Conservation (phyloP, 2,113 vertebrate species). For the Nicator chloris region DNA sequence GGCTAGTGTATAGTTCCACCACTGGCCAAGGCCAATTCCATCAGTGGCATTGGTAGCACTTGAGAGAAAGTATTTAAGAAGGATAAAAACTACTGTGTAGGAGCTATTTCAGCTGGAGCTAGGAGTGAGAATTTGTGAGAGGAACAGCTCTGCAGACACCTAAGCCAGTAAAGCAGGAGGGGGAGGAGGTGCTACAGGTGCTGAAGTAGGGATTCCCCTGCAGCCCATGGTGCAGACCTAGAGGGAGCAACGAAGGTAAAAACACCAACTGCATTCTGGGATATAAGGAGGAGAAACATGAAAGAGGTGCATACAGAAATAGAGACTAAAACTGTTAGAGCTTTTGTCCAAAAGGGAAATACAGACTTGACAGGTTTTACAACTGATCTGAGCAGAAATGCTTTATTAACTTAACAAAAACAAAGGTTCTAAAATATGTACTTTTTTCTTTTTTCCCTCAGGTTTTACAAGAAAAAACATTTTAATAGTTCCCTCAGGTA, state of each 20-base stretch:
- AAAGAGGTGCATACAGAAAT: not conserved
- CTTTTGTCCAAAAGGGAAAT: not conserved
- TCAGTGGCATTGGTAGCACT: not conserved
- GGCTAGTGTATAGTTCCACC: not conserved
- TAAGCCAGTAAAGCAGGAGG: not conserved
- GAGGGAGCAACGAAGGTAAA: not conserved
- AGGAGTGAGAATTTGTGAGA: not conserved
- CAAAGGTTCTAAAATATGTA: not conserved
- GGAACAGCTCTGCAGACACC: not conserved
- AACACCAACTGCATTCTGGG: not conserved
- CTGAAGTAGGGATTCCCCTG: not conserved
- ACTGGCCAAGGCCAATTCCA: not conserved
- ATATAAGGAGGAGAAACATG: not conserved
- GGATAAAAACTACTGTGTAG: not conserved
- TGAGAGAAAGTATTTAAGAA: not conserved
- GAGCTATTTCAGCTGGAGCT: not conserved
- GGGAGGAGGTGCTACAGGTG: not conserved
- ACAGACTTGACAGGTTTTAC: conserved; percentile 17
- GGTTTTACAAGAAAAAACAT: conserved; percentile 29
- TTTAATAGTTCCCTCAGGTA: conserved; percentile 1
- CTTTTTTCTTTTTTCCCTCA: not conserved
- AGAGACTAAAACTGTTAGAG: not conserved
- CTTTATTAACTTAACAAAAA: conserved; percentile 24
- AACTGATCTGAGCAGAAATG: not conserved
- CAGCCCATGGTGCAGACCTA: not conserved